A percentile compares a stretch with the other conserved stretches of the same genome.
Conservation (phyloP, 2,113 vertebrate species). For the Dromaius novaehollandiae region DNA sequence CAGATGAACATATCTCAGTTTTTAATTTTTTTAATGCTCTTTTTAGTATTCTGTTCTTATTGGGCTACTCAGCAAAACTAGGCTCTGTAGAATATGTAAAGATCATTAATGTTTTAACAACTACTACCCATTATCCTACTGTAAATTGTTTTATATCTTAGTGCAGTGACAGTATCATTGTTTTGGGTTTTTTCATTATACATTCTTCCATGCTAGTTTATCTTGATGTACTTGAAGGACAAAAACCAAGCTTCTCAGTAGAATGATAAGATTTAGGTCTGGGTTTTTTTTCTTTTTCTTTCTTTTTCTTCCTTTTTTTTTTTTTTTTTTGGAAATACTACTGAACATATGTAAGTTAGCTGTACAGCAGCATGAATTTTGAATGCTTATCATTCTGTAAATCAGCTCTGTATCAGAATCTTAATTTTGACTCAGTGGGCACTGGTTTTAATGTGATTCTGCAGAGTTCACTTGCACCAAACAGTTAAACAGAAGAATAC, state of each 20-base stretch:
- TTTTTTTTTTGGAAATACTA: neutral
- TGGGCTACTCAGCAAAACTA: neutral
- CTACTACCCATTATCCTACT: neutral
- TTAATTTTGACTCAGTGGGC: rapidly evolving
- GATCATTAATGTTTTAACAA: neutral
- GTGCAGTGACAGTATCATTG: neutral
- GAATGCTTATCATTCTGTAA: neutral
- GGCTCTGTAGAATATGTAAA: neutral
- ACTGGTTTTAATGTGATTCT: neutral
- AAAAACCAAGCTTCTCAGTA: neutral
- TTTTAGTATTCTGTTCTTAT: neutral
- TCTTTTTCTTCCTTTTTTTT: neutral
- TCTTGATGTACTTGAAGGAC: neutral
- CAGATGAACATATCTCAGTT: neutral
- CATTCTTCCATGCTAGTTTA: neutral
- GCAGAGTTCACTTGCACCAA: neutral
- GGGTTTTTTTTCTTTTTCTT: neutral
- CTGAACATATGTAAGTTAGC: neutral
- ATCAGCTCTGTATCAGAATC: neutral
- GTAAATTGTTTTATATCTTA: neutral
- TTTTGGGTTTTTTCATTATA: neutral
- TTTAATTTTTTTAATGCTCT: neutral
- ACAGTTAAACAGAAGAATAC: neutral
- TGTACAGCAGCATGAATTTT: neutral
- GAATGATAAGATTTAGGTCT: neutral